Base-by-base conservation (phyloP, 1,140 invertebrate species). In the Drosophila asahinai region DNA sequence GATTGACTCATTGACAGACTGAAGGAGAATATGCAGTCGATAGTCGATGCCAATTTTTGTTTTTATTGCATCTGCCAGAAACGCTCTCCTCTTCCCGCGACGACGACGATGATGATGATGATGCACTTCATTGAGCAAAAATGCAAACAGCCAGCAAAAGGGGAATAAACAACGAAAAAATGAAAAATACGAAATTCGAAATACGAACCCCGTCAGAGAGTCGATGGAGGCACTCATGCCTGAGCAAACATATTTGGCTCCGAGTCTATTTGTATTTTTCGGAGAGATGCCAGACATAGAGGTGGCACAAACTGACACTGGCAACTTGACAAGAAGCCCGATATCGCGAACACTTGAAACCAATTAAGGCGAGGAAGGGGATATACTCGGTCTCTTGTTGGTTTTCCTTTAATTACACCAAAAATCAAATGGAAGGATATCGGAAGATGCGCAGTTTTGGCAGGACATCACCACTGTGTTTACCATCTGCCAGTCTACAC, bases 121-220 rank as follows among this genome's bases (percentile, higher is more conserved):
- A 72, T 70, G 74, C 81, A 80, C 84, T 90, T 81, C 84, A 90
- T 84, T 89, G 84, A 81, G 70, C 84, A 89, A 78, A 78, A 78
- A 47, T 68, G 60, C 65, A 77, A 64, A 67, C 61, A 59, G 62
- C 40, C 57, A 71, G 22, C 52, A 51, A 43, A 63, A 65, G 47
- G 65, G 57, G 27, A 74, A 73, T 73, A 60, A 80, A 66, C 57
- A 70, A 72, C 45, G 49, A 48, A n/a, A 73, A 73, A 40, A 43
- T 47, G 54, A 27, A 59, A 66, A 45, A 54, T 40, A 22, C 48
- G 27, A 36, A 43, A 51, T 38, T n/a, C 45, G 27, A 33, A 55
- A 63, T 55, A 40, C 60, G 48, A 63, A 63, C 38, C 36, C 36
- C 38, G 15, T n/a, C 36, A 38, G 33, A 55, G 52, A 55, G 52